Evolutionary conservation across 2,888 invertebrate species (phyloP).

Genomic region (Platycheirus rosarum): DNA sequence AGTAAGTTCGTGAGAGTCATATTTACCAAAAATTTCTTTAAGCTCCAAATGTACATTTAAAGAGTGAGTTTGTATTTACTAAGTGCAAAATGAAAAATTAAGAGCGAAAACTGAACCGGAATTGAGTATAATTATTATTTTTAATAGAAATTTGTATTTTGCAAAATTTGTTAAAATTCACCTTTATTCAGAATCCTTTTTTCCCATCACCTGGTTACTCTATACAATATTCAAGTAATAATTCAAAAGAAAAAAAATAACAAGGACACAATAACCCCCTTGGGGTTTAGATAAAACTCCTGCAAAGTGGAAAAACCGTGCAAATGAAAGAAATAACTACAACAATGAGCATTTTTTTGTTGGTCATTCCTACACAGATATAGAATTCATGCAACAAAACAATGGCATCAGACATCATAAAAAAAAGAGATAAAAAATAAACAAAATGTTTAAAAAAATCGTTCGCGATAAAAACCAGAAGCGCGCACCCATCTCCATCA

Average conservation of each 20-base stretch:
- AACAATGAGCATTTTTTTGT: constrained; percentile 16
- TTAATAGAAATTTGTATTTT: too few relatives aligned
- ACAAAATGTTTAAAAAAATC: constrained; percentile 38
- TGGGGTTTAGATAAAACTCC: constrained; percentile 62
- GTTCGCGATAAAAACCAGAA: constrained; percentile 67
- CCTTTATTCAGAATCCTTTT: neutral
- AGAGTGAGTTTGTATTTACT: too few relatives aligned
- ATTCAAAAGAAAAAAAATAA: constrained; percentile 23
- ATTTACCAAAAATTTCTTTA: too few relatives aligned
- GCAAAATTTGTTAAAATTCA: too few relatives aligned
- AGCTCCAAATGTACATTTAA: too few relatives aligned
- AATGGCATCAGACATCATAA: constrained; percentile 48
- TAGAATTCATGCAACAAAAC: too few relatives aligned
- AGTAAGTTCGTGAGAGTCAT: too few relatives aligned
- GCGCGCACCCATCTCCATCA: constrained; percentile 72
- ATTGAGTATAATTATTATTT: too few relatives aligned
- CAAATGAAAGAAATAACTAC: constrained; percentile 47
- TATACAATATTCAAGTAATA: neutral
- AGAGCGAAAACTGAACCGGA: too few relatives aligned
- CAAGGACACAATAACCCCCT: constrained; percentile 21
- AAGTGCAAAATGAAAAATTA: too few relatives aligned
- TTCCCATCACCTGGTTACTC: neutral
- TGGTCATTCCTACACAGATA: too few relatives aligned
- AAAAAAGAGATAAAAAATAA: constrained; percentile 16
- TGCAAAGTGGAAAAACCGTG: constrained; percentile 57